Conservation (phyloP, 2,888 invertebrate species). For the Acanthosoma haemorrhoidale region DNA sequence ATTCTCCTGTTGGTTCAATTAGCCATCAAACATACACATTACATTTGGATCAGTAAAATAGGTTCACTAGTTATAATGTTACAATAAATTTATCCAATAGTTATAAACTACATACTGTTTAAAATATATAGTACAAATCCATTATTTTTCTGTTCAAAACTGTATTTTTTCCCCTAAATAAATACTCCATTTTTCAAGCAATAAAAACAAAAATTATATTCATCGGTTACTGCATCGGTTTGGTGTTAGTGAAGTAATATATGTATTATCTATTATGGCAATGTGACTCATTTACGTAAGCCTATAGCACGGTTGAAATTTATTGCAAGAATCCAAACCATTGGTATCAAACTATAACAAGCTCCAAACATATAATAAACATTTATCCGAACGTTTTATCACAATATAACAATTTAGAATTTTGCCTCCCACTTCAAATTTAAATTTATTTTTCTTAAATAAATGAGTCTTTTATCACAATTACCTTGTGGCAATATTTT, state of each 20-base stretch:
- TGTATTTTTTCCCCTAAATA: slow-evolving; percentile 1
- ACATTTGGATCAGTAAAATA: not conserved
- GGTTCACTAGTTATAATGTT: not conserved
- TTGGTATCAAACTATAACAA: too few relatives aligned
- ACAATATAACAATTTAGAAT: slow-evolving; percentile 30
- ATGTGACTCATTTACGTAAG: slow-evolving; percentile 7
- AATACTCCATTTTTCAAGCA: not conserved
- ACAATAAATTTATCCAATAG: slow-evolving; percentile 9
- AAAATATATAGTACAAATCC: slow-evolving; percentile 6
- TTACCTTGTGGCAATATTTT: slow-evolving; percentile 15
- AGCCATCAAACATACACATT: too few relatives aligned
- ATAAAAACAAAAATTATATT: not conserved
- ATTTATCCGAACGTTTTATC: too few relatives aligned
- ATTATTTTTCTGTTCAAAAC: not conserved
- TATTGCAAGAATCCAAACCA: not conserved
- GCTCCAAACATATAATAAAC: too few relatives aligned
- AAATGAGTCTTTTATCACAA: slow-evolving; percentile 32
- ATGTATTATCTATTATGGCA: not conserved
- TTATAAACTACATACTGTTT: slow-evolving; percentile 10
- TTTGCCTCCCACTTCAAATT: slow-evolving; percentile 9
- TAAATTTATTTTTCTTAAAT: slow-evolving; percentile 22
- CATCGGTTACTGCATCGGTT: not conserved
- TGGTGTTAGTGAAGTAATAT: not conserved
- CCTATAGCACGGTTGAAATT: not conserved
- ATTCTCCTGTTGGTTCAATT: too few relatives aligned